Evolutionary conservation across 2,888 invertebrate genomes (phyloP), one percentile per base, ranked within the genome.

Genomic region (Acronicta aceris): DNA sequence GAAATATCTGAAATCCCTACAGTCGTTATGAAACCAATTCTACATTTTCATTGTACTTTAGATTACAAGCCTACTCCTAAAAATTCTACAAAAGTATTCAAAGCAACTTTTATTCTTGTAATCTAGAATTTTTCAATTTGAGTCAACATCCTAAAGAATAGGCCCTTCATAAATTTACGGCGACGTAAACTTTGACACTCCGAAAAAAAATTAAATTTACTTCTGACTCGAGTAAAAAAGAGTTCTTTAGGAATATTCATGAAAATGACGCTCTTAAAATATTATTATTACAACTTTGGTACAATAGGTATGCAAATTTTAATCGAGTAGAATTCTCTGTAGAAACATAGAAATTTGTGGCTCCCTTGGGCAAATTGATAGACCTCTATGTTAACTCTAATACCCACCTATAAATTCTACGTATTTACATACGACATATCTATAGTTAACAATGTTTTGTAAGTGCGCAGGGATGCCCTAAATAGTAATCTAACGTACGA

Each of bases 401-500:
- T 33, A 41, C 41, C 10, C 25, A 48, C 48, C 30, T 48, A 41
- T 27, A 47, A 47, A 47, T 47, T 41, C 15, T 7, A 40, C 5
- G 16, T 46, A 46, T 40, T 21, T 25, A 25, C 40, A 27, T n/a
- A 50, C n/a, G 13, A 6, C 41, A 43, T 40, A 30, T n/a, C 10
- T 25, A 40, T 55, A 54, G 50, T 33, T 51, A 70, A 58, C 55
- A 61, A 71, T 71, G 76, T 76, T 59, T 58, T 46, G 58, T 70
- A 52, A 46, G 56, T 54, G 40, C 46, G 16, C 45, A 52, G 49
- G 42, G 50, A 60, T 57, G 46, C 47, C 58, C 54, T 45, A 65
- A 74, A 74, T 63, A 63, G 53, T 77, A 69, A 74, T 74, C 59
- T 74, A 77, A 51, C 63, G 33, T 59, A 52, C 78, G 54, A 65